Percentiles rank a stretch among this genome's conserved stretches.
Evolutionary conservation across 1,140 invertebrate species (phyloP).

Genomic region (Heliconius eleuchia): DNA sequence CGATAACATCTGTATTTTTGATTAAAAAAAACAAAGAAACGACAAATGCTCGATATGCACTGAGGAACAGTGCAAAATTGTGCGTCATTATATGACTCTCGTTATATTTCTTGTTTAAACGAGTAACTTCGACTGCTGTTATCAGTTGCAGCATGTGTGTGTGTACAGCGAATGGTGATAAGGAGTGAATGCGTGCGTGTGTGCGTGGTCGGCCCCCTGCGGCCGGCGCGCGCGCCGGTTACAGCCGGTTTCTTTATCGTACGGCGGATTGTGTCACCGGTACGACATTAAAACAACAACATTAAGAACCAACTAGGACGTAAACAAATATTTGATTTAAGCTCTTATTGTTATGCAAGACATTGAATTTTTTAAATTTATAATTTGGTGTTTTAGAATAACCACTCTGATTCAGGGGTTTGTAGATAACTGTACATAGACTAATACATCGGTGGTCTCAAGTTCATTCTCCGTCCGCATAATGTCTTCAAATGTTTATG

Average conservation of each 20-base stretch:
- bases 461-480: not conserved
- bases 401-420: not conserved
- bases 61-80: slow-evolving; percentile 43
- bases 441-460: not conserved
- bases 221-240: slow-evolving; percentile 60
- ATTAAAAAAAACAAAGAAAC: slow-evolving; percentile 7
- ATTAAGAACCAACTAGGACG: slow-evolving; percentile 29
- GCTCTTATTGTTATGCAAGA: slow-evolving; percentile 19
- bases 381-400: not conserved
- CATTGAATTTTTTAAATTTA: not conserved
- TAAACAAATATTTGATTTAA: slow-evolving; percentile 37
- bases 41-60: not conserved
- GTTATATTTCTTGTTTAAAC: slow-evolving; percentile 55
- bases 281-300: slow-evolving; percentile 35
- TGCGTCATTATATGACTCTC: slow-evolving; percentile 56
- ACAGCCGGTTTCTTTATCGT: slow-evolving; percentile 66
- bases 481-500: not conserved
- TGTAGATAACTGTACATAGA: not conserved
- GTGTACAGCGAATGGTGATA: slow-evolving; percentile 33
- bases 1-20: not conserved
- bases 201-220: slow-evolving; percentile 66
- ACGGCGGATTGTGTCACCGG: slow-evolving; percentile 50
- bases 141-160: slow-evolving; percentile 51
- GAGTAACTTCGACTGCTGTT: slow-evolving; percentile 50
- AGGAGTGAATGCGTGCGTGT: slow-evolving; percentile 31